A percentile compares a stretch with the other conserved stretches of the same genome.
These are phyloP conservation scores for Scomber japonicus DNA, from an alignment of 2,113 vertebrate species.

Conservation along the genomic window DNA sequence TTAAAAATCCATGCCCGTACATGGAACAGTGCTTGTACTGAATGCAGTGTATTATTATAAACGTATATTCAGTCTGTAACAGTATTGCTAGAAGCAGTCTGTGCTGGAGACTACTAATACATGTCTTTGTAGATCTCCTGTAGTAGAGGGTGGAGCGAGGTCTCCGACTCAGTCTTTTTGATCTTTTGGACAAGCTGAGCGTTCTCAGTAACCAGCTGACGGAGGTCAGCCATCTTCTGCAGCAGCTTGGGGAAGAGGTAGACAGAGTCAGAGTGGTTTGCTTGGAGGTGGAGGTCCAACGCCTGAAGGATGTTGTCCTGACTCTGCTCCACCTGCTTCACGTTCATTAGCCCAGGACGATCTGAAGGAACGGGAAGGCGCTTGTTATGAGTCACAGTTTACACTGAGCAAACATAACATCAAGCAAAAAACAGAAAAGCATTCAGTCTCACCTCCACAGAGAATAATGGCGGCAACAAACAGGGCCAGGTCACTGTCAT, in stretches of 20 bases:
- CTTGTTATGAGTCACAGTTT: conserved; percentile 10
- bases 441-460: conserved; percentile 91
- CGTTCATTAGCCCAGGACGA: conserved; percentile 96
- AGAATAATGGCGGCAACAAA: conserved; percentile 98
- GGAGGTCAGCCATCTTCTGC: conserved; percentile 99
- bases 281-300: conserved; percentile 94
- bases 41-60: conserved; percentile 70
- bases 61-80: conserved; percentile 74
- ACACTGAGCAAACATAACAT: not conserved
- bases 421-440: not conserved
- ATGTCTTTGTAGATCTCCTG: conserved; percentile 99
- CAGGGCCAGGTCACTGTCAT: conserved; percentile 98
- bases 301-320: conserved; percentile 96
- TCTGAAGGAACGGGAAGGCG: conserved; percentile 80
- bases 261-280: conserved; percentile 93
- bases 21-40: conserved; percentile 76
- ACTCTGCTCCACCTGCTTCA: conserved; percentile 97
- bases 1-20: conserved; percentile 56
- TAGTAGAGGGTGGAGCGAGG: conserved; percentile 95
- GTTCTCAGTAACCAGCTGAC: conserved; percentile 97
- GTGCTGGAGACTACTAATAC: conserved; percentile 87
- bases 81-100: conserved; percentile 74
- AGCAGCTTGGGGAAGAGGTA: conserved; percentile 99
- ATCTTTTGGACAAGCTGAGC: conserved; percentile 98
- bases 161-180: conserved; percentile 97